Evolutionary conservation across 2,888 invertebrate genomes (phyloP).

Genomic region (Baccha elongata): DNA sequence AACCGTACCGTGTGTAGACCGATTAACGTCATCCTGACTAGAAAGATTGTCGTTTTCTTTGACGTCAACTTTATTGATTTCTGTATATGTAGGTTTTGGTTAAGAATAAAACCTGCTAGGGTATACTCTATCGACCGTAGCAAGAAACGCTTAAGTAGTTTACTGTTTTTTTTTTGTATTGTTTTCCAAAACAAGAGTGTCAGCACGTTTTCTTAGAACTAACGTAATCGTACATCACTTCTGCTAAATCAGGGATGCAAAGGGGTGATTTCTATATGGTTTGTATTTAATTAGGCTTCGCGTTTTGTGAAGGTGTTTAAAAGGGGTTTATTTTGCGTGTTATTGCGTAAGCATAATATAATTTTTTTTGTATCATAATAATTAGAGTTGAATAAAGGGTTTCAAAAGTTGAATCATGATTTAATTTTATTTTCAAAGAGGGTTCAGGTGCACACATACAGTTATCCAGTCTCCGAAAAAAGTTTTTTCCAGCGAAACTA

Average conservation of each 20-base stretch:
- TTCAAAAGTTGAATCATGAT: too few species aligned
- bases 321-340: background rate
- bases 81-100: background rate
- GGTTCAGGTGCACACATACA: too few species aligned
- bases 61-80: conserved; percentile 66
- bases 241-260: background rate
- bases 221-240: background rate
- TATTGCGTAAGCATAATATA: background rate
- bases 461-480: too few species aligned
- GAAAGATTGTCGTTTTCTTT: conserved; percentile 22
- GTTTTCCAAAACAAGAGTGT: background rate
- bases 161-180: background rate
- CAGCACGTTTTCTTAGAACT: conserved; percentile 11
- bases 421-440: too few species aligned
- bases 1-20: conserved; percentile 32
- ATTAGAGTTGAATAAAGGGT: too few species aligned
- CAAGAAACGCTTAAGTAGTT: conserved; percentile 19
- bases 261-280: conserved; percentile 4
- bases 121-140: conserved; percentile 15
- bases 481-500: too few species aligned
- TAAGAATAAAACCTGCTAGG: background rate
- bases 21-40: conserved; percentile 33
- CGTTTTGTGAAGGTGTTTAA: background rate
- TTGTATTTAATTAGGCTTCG: background rate
- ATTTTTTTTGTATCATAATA: background rate